Evolutionary conservation across 2,113 vertebrate species (phyloP), one percentile per base, ranked within the genome.

Genomic region (Apteryx mantelli): DNA sequence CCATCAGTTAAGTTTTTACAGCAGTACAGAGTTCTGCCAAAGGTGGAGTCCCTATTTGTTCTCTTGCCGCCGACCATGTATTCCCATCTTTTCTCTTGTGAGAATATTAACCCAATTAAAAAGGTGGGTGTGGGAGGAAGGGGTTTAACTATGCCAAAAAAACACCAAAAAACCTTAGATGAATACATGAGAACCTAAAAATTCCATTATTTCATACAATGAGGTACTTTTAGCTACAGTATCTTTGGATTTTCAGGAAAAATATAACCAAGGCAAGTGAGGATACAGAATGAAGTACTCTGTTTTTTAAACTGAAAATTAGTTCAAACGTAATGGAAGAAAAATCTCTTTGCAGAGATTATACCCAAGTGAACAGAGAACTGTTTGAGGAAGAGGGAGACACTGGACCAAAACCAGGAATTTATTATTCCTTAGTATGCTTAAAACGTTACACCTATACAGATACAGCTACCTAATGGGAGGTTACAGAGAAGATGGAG

Each of bases 351-450:
- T 58, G 74, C 40, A 50, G 44, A 30, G 34, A 58, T 34, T 42
- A 3, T 5, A 78, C 17, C 28, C 13, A 89, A 65, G 73, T 13
- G 38, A 70, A 73, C 19, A n/a, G 4, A 88, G n/a, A 86, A 61
- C 11, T 69, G 14, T 40, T 46, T 36, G n/a, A 88, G 11, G 10
- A 86, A 83, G 69, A 84, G 25, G 12, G 7, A 58, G 75, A 78
- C 20, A 25, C 1, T 1, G 2, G 60, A 63, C 11, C 14, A 46
- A 64, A 75, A 26, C 1, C 34, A 19, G 5, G 4, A 18, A 20
- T 88, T 88, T 44, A 19, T 56, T 36, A 82, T 6, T 63, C 22
- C n/a, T 82, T 5, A 66, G 25, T 20, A 61, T 15, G 30, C 8
- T 25, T 2, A 42, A 11, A 38, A 44, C 7, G 50, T 53, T 6